Base-by-base conservation (phyloP, 2,888 invertebrate genomes). In the Eledona agricola region DNA sequence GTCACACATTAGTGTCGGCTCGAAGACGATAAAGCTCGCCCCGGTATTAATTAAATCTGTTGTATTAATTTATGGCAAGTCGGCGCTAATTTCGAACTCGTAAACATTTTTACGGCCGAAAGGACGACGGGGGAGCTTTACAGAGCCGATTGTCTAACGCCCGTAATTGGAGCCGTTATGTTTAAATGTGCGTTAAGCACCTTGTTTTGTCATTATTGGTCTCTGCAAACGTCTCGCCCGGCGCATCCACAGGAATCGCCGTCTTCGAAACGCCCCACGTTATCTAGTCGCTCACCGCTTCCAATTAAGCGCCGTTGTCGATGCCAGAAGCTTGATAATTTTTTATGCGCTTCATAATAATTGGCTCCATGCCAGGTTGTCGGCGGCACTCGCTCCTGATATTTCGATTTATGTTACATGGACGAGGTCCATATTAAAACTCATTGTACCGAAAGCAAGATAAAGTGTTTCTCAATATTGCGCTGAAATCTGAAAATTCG, bases 31-130 rank as follows among this genome's bases (percentile, higher is more conserved):
- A 64, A 64, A 64, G 54, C 52, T 55, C 42, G 38, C 55, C 57
- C 34, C 37, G 58, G 58, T 64, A 72, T 72, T 74, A 74, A 74
- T 74, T 73, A 74, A 74, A 73, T 72, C 73, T 69, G 71, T 72
- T 72, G 65, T 71, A 72, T 70, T 73, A 73, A 74, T 74, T 74
- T 73, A 74, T 72, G 60, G 69, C 71, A 64, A 69, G 68, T 68
- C 64, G 67, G 71, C 65, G 69, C 69, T 71, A 72, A 72, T 73
- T 72, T 71, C 71, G 69, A 65, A 69, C 67, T 72, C 72, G 68
- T 74, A 74, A 74, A 72, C 69, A 72, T 73, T 73, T 74, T 74
- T 73, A 74, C 70, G 66, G n/a, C n/a, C n/a, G 64, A 59, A 31
- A 53, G 37, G 49, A 46, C 52, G 62, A 61, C 59, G 60, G 62